Conservation (phyloP, 2,888 invertebrate genomes). For the Euzetes globulus region DNA sequence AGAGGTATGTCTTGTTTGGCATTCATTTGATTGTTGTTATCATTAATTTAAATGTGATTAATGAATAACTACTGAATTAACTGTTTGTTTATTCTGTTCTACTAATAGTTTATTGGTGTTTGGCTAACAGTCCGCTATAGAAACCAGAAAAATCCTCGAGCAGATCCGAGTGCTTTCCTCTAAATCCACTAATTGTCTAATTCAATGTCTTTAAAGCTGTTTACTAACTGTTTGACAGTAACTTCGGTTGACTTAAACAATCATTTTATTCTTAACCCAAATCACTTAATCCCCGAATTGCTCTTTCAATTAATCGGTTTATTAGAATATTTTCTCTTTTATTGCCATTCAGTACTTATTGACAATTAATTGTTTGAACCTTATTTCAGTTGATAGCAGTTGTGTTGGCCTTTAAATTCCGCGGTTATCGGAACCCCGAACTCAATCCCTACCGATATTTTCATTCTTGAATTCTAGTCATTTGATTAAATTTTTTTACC, state of each 20-base stretch:
- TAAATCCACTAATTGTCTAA: slow-evolving; percentile 48
- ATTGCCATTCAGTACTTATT: background rate
- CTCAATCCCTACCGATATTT: slow-evolving; percentile 37
- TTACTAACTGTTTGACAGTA: background rate
- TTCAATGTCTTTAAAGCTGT: background rate
- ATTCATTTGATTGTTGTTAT: background rate
- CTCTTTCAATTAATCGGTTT: background rate
- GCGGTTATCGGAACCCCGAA: slow-evolving; percentile 38
- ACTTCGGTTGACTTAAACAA: background rate
- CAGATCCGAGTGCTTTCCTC: slow-evolving; percentile 85
- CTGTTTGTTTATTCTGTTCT: slow-evolving; percentile 9
- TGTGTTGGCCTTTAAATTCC: slow-evolving; percentile 38
- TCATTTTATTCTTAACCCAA: background rate
- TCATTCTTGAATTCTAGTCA: background rate
- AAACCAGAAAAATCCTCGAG: slow-evolving; percentile 95
- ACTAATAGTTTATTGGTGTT: slow-evolving; percentile 79
- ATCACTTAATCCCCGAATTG: background rate
- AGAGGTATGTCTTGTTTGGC: slow-evolving; percentile 60
- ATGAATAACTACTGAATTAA: background rate
- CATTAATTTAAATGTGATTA: no score
- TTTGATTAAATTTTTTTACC: background rate
- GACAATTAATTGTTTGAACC: background rate
- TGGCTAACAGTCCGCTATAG: slow-evolving; percentile 94
- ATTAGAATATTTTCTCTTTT: background rate
- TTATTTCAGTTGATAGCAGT: slow-evolving; percentile 38